phyloP scores from a whole-genome alignment of 2,113 vertebrate species.

The Galemys pyrenaicus region DNA sequence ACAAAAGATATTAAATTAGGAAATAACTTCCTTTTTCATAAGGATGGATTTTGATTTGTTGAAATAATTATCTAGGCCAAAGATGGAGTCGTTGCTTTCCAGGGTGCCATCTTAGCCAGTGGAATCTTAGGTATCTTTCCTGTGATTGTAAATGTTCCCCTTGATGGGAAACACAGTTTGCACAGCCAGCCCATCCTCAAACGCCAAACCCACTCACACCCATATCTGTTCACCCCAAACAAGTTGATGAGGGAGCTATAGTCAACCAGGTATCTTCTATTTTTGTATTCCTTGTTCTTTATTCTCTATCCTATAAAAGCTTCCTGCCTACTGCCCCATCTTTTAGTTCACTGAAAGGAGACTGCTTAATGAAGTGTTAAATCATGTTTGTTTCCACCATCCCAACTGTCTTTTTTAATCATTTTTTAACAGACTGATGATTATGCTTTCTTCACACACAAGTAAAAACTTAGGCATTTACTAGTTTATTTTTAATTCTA shows the following conservation, averaged over 20 bases:
- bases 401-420: background rate
- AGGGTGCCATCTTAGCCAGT: background rate
- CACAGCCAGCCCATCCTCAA: background rate
- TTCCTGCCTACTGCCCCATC: background rate
- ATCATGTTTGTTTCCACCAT: background rate
- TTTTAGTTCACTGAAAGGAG: background rate
- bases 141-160: background rate
- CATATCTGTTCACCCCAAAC: background rate
- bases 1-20: background rate
- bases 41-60: background rate
- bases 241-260: background rate
- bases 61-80: background rate
- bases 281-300: background rate
- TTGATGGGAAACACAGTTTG: background rate
- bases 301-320: background rate
- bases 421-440: background rate
- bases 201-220: background rate
- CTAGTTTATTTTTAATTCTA: background rate
- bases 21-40: background rate
- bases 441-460: background rate
- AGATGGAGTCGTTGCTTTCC: background rate
- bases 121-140: background rate
- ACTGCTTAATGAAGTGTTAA: background rate
- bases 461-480: slow-evolving; percentile 20
- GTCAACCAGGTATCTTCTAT: background rate